Conservation (phyloP, 2,888 invertebrate genomes). For the Gryllus longicercus region DNA sequence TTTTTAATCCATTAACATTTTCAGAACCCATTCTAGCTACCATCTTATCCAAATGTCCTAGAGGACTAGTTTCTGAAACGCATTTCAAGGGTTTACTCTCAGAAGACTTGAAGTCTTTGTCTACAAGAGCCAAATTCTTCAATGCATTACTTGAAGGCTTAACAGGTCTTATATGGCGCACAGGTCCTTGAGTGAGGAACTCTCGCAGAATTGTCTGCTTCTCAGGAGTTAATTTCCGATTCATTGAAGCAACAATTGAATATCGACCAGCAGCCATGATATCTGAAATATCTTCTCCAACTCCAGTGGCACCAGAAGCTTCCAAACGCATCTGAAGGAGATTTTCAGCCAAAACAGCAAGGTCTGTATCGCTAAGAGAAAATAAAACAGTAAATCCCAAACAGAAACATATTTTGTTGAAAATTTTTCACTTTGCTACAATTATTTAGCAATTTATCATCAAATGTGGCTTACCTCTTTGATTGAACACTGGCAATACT, state of each 20-base stretch:
- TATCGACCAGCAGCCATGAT: not conserved
- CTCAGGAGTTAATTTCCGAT: constrained; percentile 27
- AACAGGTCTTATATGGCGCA: constrained; percentile 32
- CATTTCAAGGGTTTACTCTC: not conserved
- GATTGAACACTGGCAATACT: not conserved
- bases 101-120: not conserved
- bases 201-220: constrained; percentile 37
- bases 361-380: constrained; percentile 39
- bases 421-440: no score
- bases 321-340: constrained; percentile 38
- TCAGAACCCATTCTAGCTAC: no score
- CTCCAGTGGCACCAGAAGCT: not conserved
- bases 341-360: constrained; percentile 41
- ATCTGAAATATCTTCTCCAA: not conserved
- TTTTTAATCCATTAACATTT: no score
- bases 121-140: not conserved
- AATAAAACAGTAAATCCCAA: constrained; percentile 11
- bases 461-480: not conserved
- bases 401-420: no score
- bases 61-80: no score
- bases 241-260: not conserved
- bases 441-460: no score
- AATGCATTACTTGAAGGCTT: constrained; percentile 19
- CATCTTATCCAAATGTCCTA: no score
- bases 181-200: constrained; percentile 33